These are phyloP conservation scores for Loris lydekkerianus DNA, from an alignment of 2,797 vertebrate genomes.

Conservation along the genomic window DNA sequence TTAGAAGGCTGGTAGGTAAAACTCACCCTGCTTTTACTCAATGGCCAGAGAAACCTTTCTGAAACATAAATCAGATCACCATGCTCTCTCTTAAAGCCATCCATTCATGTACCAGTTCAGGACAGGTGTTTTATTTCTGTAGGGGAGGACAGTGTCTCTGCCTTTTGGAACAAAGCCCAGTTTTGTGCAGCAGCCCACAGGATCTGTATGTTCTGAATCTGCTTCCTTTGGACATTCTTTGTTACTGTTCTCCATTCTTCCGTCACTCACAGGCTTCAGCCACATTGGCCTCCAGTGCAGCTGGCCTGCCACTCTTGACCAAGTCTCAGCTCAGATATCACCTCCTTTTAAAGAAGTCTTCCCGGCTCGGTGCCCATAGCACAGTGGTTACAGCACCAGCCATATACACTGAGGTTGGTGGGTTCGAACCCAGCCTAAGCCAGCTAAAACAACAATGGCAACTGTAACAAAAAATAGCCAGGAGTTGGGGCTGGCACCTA, in stretches of 20 bases:
- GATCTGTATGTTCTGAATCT: neutral
- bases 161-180: neutral
- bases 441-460: too few species aligned
- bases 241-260: neutral
- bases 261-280: neutral
- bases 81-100: too few species aligned
- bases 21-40: neutral
- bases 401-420: too few species aligned
- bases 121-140: neutral
- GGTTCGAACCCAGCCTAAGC: too few species aligned
- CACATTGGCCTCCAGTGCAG: neutral
- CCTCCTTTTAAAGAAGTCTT: neutral
- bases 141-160: fast-evolving
- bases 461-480: too few species aligned
- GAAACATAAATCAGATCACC: neutral
- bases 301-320: neutral
- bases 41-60: neutral
- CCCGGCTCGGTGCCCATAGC: neutral
- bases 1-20: too few species aligned
- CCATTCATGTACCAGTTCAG: fast-evolving
- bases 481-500: too few species aligned
- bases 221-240: neutral
- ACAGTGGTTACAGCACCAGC: too few species aligned
- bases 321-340: neutral
- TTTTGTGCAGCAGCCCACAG: neutral